phyloP scores from a whole-genome alignment of 2,797 vertebrate genomes.

The Astyanax mexicanus region DNA sequence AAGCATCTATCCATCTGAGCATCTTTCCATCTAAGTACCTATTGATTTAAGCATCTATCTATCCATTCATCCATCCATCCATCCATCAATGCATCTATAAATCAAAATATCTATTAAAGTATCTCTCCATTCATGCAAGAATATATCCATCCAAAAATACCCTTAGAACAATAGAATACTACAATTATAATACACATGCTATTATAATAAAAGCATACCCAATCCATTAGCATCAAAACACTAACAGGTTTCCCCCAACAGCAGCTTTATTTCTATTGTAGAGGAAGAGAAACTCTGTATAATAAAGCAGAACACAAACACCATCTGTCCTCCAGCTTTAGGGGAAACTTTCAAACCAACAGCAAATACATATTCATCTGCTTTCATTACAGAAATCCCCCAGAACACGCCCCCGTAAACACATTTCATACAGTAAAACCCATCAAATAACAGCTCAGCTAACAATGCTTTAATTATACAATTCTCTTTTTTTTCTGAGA shows the following conservation, averaged over 20 bases:
- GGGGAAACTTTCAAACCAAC: slow-evolving; percentile 12
- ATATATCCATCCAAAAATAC: no score
- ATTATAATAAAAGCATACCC: no score
- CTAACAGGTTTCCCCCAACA: neutral
- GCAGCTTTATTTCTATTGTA: neutral
- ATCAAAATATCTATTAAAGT: no score
- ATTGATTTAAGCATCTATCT: no score
- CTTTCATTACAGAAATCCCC: slow-evolving; percentile 30
- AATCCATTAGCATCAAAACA: neutral
- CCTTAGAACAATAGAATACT: no score
- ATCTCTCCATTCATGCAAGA: no score
- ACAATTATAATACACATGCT: no score
- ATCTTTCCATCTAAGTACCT: no score
- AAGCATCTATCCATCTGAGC: no score
- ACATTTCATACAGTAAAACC: slow-evolving; percentile 22
- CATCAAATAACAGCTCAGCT: slow-evolving; percentile 9
- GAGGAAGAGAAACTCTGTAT: neutral
- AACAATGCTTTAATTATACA: slow-evolving; percentile 40
- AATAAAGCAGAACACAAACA: neutral
- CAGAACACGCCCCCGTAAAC: slow-evolving; percentile 19
- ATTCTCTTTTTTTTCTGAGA: no score
- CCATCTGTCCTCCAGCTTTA: neutral
- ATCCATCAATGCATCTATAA: no score
- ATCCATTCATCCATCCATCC: no score
- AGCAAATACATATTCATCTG: neutral